Percentiles rank a stretch among this genome's conserved stretches.
Evolutionary conservation across 2,113 vertebrate species (phyloP).

Genomic region (Atrichornis clamosus): DNA sequence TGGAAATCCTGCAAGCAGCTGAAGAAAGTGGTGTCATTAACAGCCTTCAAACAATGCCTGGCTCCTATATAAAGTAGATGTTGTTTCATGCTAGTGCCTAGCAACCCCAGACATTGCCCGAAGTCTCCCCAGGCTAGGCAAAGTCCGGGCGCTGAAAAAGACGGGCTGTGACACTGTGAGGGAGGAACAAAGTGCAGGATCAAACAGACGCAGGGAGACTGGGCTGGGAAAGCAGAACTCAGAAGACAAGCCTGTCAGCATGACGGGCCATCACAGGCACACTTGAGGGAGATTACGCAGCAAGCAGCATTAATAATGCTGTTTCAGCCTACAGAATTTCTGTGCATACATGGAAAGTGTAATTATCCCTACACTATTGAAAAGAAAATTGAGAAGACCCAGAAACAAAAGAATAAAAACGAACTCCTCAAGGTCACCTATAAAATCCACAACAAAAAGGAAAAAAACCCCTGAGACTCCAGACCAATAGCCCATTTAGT

Average conservation of each 20-base stretch:
- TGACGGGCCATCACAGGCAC: not conserved
- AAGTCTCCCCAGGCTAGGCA: not conserved
- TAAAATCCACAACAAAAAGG: not conserved
- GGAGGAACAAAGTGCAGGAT: not conserved
- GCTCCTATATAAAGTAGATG: not conserved
- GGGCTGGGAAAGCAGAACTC: not conserved
- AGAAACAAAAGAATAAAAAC: constrained; percentile 3
- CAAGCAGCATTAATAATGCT: not conserved
- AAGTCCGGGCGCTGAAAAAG: rapidly evolving
- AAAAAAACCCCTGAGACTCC: not conserved
- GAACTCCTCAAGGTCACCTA: not conserved
- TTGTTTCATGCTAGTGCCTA: not conserved
- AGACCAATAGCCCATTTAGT: not conserved
- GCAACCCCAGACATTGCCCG: not conserved
- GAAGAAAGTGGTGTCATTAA: not conserved
- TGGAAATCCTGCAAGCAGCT: not conserved
- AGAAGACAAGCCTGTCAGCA: not conserved
- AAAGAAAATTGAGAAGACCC: not conserved
- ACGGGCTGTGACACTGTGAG: not conserved
- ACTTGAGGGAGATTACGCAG: not conserved
- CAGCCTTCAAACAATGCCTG: not conserved
- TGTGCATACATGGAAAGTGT: not conserved
- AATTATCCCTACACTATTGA: not conserved
- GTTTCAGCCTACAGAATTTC: not conserved
- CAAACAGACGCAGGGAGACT: not conserved